A percentile compares a stretch with the other conserved stretches of the same genome.
phyloP scores from a whole-genome alignment of 2,888 invertebrate species.

The Folsomia manolachei region DNA sequence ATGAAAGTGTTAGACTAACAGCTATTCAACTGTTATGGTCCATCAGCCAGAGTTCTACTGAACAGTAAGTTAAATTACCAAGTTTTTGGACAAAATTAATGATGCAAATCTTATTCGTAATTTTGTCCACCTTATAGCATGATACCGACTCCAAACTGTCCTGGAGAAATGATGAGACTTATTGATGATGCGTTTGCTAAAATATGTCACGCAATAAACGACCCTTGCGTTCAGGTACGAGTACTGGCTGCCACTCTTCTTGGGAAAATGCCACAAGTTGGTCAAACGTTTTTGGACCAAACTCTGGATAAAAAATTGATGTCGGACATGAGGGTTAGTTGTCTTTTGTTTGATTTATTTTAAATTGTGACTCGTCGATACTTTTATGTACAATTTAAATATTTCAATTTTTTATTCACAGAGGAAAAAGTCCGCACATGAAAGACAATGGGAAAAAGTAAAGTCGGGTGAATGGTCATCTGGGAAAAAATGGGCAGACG shows the following conservation, averaged over 20 bases:
- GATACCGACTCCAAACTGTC: conserved; percentile 65
- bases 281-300: conserved; percentile 85
- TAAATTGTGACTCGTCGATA: neutral
- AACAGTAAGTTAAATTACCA: conserved; percentile 62
- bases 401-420: conserved; percentile 52
- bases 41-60: conserved; percentile 80
- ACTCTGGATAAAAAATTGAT: conserved; percentile 96
- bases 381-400: conserved; percentile 7
- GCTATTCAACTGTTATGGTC: conserved; percentile 83
- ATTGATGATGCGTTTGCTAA: conserved; percentile 95
- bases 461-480: conserved; percentile 87
- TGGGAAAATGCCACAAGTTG: conserved; percentile 79
- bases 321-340: conserved; percentile 86
- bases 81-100: neutral
- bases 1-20: conserved; percentile 84
- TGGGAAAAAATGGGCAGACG: conserved; percentile 84
- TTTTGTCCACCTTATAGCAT: conserved; percentile 58
- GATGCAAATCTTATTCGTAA: neutral
- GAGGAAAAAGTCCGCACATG: conserved; percentile 79
- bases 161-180: conserved; percentile 79
- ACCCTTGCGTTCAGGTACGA: conserved; percentile 73
- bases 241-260: conserved; percentile 79
- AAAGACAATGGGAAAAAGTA: conserved; percentile 76
- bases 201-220: conserved; percentile 89
- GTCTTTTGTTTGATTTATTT: neutral